Evolutionary conservation across 2,888 invertebrate species (phyloP).

Genomic region (Calameuta idolon): DNA sequence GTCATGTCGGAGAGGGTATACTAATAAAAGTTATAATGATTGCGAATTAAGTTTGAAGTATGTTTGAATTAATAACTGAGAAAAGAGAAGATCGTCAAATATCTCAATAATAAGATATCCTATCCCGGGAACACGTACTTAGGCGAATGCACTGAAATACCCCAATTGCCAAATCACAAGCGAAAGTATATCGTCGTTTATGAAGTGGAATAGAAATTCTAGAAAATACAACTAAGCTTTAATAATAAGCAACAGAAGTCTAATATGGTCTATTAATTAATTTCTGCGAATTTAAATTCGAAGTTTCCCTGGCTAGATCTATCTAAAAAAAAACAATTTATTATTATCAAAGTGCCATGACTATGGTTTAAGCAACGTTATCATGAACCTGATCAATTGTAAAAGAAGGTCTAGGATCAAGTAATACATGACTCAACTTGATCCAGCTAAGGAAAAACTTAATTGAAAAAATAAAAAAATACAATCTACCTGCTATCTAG

Average conservation of each 20-base stretch:
- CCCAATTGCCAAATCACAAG: not conserved
- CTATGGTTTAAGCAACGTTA: too few species aligned
- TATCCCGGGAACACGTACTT: not conserved
- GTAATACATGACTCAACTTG: too few species aligned
- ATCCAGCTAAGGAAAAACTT: too few species aligned
- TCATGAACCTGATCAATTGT: too few species aligned
- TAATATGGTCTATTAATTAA: not conserved
- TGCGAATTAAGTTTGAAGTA: not conserved
- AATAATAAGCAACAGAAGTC: not conserved
- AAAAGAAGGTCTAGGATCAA: too few species aligned
- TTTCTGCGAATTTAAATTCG: not conserved
- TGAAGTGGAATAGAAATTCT: not conserved
- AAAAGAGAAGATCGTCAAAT: not conserved
- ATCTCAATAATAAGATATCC: not conserved
- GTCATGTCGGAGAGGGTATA: not conserved
- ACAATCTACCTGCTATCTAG: not conserved
- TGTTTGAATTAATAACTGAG: not conserved
- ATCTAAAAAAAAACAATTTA: not conserved
- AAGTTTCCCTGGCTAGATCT: not conserved
- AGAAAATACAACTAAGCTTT: too few species aligned
- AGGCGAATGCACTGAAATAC: not conserved
- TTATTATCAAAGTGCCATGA: not conserved
- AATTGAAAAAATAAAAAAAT: not conserved
- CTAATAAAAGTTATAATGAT: not conserved
- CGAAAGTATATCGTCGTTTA: not conserved